Base-by-base conservation (phyloP, 2,113 vertebrate species). In the Periophthalmus modestus region DNA sequence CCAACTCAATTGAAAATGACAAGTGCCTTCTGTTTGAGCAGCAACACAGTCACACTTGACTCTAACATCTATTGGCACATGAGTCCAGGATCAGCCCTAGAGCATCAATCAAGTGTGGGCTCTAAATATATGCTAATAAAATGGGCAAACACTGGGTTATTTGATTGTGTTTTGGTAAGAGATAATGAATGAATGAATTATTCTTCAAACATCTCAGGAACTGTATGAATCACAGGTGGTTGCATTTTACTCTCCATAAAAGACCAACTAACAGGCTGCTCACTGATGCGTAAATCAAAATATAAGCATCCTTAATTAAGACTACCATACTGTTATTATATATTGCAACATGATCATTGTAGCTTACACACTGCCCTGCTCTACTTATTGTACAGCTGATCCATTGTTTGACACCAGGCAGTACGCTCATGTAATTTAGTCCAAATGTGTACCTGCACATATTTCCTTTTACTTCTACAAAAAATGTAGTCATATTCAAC, bases 1-100 rank as follows among this genome's bases (percentile, higher is more conserved):
- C 55, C 76, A 15, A 1, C 43, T 62, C 24, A 84, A 82, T 61
- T 75, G 59, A 54, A 63, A 24, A 66, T 72, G 77, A 76, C 79
- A 84, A 48, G 46, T 71, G 33, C 77, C 77, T 68, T 79, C 77
- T 78, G 76, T 19, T 69, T 55, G 18, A 18, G 1, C n/a, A 19
- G 16, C 69, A 43, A 13, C 39, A 65, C 3, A 15, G 11, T 21
- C 6, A 21, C 24, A 24, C 15, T 11, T 57, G 28, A 34, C 47
- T 13, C 47, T 66, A 69, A 28, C 23, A 76, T 36, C 4, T 47
- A 10, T n/a, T 71, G 47, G 46, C 59, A 62, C 28, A 28, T 62
- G 28, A 33, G 59, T 16, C 4, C 59, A 34, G 59, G 59, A 14
- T 6, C 43, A n/a, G 15, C 15, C 36, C 24, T 2, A 66, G 46